Percentiles rank a stretch among this genome's conserved stretches.
Evolutionary conservation across 2,797 vertebrate genomes (phyloP).

Genomic region (Eulemur coronatus): DNA sequence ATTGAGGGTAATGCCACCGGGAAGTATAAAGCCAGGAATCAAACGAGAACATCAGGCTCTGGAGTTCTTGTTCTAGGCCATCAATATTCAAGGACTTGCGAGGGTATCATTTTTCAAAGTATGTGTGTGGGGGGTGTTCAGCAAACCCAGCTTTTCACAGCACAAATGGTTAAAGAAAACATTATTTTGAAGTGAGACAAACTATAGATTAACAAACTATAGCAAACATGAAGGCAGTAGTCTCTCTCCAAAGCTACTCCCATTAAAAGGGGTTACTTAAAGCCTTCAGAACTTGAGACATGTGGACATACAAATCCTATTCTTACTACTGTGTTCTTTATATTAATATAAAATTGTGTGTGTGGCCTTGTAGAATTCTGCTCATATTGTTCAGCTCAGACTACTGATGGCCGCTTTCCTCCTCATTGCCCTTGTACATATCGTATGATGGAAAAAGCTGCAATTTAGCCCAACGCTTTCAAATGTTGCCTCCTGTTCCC

Average conservation of each 20-base stretch:
- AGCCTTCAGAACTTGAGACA: background rate
- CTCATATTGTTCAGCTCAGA: background rate
- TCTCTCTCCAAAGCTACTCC: background rate
- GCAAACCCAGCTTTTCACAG: background rate
- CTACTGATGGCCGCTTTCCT: background rate
- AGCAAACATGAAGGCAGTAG: background rate
- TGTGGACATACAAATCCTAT: too few relatives aligned
- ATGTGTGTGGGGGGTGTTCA: accelerated
- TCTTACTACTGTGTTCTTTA: background rate
- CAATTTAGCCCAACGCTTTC: background rate
- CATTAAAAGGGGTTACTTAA: background rate
- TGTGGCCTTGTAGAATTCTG: background rate
- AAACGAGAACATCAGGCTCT: background rate
- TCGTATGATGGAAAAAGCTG: background rate
- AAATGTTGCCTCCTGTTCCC: background rate
- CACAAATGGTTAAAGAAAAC: background rate
- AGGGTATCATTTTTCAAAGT: background rate
- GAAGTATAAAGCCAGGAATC: background rate
- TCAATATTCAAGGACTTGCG: background rate
- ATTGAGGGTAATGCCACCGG: too few relatives aligned
- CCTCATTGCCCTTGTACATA: too few relatives aligned
- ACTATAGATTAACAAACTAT: background rate
- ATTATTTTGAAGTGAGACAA: background rate
- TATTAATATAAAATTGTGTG: background rate
- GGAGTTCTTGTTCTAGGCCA: background rate